Conservation (phyloP, 2,113 vertebrate genomes). For the Apeltes quadracus region DNA sequence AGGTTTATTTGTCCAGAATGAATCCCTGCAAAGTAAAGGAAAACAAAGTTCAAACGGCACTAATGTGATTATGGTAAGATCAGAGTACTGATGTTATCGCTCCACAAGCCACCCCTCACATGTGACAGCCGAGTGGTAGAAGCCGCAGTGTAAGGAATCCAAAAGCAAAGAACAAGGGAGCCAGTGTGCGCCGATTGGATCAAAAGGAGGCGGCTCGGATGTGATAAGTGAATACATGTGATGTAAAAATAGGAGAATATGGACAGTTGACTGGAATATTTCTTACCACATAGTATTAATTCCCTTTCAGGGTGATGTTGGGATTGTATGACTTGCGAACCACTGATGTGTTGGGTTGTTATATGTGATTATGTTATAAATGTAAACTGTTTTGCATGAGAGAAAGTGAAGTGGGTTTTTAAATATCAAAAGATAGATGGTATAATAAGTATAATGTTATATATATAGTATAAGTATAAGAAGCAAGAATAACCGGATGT, state of each 20-base stretch:
- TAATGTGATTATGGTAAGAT: constrained; percentile 75
- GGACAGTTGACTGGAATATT: background rate
- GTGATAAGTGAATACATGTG: constrained; percentile 5
- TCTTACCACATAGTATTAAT: background rate
- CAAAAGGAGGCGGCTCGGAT: constrained; percentile 37
- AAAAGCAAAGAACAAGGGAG: constrained; percentile 42
- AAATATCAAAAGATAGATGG: too few species aligned
- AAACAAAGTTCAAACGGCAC: constrained; percentile 75
- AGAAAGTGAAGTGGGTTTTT: background rate
- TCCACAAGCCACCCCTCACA: constrained; percentile 43
- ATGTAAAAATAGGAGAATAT: background rate
- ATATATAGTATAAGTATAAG: too few species aligned
- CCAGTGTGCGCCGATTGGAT: constrained; percentile 41
- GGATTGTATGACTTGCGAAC: background rate
- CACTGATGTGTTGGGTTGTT: background rate
- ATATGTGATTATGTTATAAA: background rate
- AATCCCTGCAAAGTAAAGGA: constrained; percentile 60
- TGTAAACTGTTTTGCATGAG: background rate
- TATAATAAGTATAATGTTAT: too few species aligned
- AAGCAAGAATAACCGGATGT: too few species aligned
- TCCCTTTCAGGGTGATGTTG: background rate
- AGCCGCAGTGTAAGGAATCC: constrained; percentile 19
- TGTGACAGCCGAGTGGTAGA: constrained; percentile 33
- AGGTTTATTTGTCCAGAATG: constrained; percentile 68
- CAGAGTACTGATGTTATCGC: constrained; percentile 72